These are phyloP conservation scores for Drosophila repletoides DNA, from an alignment of 1,140 invertebrate genomes.

Conservation along the genomic window DNA sequence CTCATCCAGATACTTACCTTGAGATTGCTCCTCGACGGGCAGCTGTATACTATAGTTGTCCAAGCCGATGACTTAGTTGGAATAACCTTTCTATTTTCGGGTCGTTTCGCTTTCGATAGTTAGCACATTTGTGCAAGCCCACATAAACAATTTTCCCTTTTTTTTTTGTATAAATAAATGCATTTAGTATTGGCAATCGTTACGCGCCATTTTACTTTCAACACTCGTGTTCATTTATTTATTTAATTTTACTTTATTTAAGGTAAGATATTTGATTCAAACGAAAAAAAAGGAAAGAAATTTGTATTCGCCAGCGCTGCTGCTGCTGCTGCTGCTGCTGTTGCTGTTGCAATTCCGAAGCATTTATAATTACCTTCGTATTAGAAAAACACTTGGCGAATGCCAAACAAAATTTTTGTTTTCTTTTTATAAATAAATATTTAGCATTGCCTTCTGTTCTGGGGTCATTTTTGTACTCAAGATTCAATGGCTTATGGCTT, in stretches of 20 bases:
- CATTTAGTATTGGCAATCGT: conserved; percentile 21
- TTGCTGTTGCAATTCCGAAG: conserved; percentile 32
- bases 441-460: conserved; percentile 30
- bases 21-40: too few species aligned
- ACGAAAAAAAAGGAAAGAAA: too few species aligned
- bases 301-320: too few species aligned
- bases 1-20: too few species aligned
- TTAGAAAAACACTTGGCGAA: conserved; percentile 53
- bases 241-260: conserved; percentile 22
- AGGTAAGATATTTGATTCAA: too few species aligned
- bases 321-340: too few species aligned
- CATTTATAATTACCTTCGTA: conserved; percentile 65
- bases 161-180: not conserved
- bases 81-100: too few species aligned
- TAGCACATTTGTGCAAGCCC: not conserved
- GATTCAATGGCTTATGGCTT: not conserved
- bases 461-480: conserved; percentile 9
- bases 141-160: not conserved
- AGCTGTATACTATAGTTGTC: too few species aligned
- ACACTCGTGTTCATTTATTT: conserved; percentile 2
- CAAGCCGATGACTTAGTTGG: too few species aligned
- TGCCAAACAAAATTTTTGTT: conserved; percentile 57
- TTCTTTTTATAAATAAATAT: conserved; percentile 47
- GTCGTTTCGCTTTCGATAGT: too few species aligned
- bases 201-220: conserved; percentile 54